Evolutionary conservation across 2,797 vertebrate species (phyloP).

Genomic region (Acanthurus tractus): DNA sequence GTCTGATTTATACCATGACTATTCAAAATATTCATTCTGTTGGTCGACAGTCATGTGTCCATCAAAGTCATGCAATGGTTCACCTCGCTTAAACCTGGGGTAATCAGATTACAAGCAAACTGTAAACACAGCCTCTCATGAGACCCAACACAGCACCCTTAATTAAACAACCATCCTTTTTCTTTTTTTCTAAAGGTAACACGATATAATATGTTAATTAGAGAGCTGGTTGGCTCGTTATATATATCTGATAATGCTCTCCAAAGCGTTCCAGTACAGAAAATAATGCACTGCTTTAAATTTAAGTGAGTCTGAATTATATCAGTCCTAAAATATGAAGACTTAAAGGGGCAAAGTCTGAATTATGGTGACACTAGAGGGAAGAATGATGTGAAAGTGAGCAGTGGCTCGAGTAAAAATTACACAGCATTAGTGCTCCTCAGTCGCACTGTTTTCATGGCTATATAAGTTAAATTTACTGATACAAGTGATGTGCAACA

Average conservation of each 20-base stretch:
- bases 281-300: too few relatives aligned
- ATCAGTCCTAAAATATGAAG: background rate
- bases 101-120: background rate
- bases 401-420: background rate
- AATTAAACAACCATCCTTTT: too few relatives aligned
- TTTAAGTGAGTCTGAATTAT: too few relatives aligned
- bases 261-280: background rate
- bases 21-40: background rate
- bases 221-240: too few relatives aligned
- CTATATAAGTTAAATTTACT: conserved; percentile 37
- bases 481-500: conserved; percentile 52
- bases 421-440: background rate
- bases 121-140: too few relatives aligned
- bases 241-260: background rate
- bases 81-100: background rate
- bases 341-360: background rate
- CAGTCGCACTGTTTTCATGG: conserved; percentile 32
- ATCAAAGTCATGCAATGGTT: background rate
- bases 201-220: too few relatives aligned
- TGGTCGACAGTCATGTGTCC: background rate
- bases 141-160: too few relatives aligned
- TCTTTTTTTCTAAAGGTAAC: too few relatives aligned
- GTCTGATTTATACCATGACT: background rate
- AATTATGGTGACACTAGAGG: background rate
- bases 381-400: background rate